Conservation (phyloP, 1,140 invertebrate genomes). For the Drosophila orena region DNA sequence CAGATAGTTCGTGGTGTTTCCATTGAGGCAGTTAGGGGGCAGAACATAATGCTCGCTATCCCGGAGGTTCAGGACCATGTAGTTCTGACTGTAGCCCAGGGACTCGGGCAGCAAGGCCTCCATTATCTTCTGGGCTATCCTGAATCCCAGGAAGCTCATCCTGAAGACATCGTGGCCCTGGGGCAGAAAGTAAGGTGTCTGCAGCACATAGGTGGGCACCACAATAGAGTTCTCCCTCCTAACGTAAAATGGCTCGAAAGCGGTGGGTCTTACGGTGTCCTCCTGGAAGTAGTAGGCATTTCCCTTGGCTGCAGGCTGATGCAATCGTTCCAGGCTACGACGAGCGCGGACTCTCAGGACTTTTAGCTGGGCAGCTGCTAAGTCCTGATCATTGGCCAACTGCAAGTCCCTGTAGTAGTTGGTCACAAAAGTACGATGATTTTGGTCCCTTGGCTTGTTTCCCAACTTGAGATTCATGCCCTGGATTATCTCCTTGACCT, state of each 20-base stretch:
- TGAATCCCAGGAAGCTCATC: conserved; percentile 62
- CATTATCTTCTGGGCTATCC: conserved; percentile 62
- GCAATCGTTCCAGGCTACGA: conserved; percentile 30
- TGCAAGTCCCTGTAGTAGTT: conserved; percentile 48
- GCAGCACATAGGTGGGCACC: conserved; percentile 62
- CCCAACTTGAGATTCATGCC: conserved; percentile 58
- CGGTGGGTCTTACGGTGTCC: conserved; percentile 28
- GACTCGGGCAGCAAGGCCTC: conserved; percentile 44
- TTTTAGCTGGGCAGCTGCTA: conserved; percentile 52
- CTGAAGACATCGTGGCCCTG: conserved; percentile 67
- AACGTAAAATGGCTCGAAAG: conserved; percentile 41
- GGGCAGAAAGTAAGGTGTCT: conserved; percentile 49
- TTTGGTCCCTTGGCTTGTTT: conserved; percentile 49
- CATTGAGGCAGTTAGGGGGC: conserved; percentile 34
- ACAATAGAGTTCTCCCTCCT: conserved; percentile 52
- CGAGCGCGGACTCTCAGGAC: conserved; percentile 40
- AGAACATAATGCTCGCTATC: not conserved
- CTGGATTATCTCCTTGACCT: conserved; percentile 35
- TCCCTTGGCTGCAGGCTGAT: not conserved
- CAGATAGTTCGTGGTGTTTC: conserved; percentile 45
- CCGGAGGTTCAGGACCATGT: not conserved
- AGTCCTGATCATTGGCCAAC: conserved; percentile 31
- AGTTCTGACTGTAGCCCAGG: conserved; percentile 22
- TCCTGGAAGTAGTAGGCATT: conserved; percentile 26
- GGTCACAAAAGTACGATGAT: conserved; percentile 36